phyloP scores from a whole-genome alignment of 2,888 invertebrate genomes.

The Rhamnusium bicolor region DNA sequence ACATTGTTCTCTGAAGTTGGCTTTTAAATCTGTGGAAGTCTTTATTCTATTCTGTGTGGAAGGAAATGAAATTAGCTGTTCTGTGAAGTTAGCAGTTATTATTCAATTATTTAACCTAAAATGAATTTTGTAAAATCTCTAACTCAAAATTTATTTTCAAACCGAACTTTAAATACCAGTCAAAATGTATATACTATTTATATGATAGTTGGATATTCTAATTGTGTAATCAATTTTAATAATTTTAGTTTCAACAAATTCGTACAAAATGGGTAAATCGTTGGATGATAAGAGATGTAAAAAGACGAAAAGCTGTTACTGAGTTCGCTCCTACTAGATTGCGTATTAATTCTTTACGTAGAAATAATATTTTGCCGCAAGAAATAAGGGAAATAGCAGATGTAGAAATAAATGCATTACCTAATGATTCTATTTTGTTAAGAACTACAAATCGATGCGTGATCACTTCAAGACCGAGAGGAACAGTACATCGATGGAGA shows the following conservation, averaged over 20 bases:
- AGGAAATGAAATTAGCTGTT: too few relatives aligned
- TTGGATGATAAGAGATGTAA: conserved; percentile 90
- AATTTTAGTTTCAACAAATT: conserved; percentile 81
- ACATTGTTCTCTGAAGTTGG: too few relatives aligned
- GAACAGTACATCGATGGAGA: conserved; percentile 86
- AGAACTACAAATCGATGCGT: conserved; percentile 86
- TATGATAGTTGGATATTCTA: background rate
- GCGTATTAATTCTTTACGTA: conserved; percentile 86
- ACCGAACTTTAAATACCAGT: conserved; percentile 10
- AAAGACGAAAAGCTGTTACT: conserved; percentile 82
- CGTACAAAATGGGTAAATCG: conserved; percentile 86
- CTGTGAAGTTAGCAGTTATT: too few relatives aligned
- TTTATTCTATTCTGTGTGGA: too few relatives aligned
- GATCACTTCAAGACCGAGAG: conserved; percentile 90
- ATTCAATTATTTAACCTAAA: background rate
- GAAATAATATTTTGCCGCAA: conserved; percentile 87
- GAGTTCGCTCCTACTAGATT: conserved; percentile 85
- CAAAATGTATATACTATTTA: conserved; percentile 36
- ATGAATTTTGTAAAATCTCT: conserved; percentile 44
- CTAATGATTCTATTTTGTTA: conserved; percentile 80
- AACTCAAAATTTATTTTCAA: conserved; percentile 34
- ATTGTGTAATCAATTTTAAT: conserved; percentile 44
- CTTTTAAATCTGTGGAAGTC: too few relatives aligned
- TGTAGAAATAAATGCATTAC: conserved; percentile 82
- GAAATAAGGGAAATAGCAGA: conserved; percentile 87